These are phyloP conservation scores for Drosophila birchii DNA, from an alignment of 2,888 invertebrate species.

Conservation along the genomic window DNA sequence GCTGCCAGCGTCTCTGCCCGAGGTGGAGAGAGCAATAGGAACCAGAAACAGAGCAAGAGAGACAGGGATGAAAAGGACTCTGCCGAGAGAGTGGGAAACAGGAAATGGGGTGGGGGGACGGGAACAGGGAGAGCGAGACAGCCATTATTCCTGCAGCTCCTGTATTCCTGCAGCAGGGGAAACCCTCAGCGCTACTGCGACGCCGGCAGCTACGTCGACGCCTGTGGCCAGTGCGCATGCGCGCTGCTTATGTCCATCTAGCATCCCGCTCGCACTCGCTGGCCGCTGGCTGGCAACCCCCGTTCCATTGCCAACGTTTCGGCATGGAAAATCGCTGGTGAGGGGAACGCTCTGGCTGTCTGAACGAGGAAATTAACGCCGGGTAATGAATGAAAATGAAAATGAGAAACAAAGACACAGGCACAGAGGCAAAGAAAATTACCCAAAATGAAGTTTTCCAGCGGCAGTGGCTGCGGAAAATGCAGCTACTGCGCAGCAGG, in stretches of 20 bases:
- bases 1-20: slow-evolving; percentile 45
- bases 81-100: background rate
- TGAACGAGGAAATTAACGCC: slow-evolving; percentile 76
- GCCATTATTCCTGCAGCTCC: slow-evolving; percentile 78
- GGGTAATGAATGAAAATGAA: slow-evolving; percentile 78
- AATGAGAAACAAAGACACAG: slow-evolving; percentile 79
- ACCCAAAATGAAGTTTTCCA: slow-evolving; percentile 79
- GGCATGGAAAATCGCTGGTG: slow-evolving; percentile 43
- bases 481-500: slow-evolving; percentile 29
- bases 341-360: slow-evolving; percentile 60
- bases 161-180: slow-evolving; percentile 56
- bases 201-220: slow-evolving; percentile 28
- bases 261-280: slow-evolving; percentile 10
- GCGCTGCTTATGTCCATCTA: slow-evolving; percentile 18
- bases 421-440: slow-evolving; percentile 63
- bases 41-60: background rate
- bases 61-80: background rate
- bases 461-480: slow-evolving; percentile 13
- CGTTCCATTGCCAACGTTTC: slow-evolving; percentile 31
- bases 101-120: slow-evolving; percentile 4
- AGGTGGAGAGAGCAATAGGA: slow-evolving; percentile 1
- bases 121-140: slow-evolving; percentile 49
- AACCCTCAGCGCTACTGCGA: slow-evolving; percentile 35
- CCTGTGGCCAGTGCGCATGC: slow-evolving; percentile 33
- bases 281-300: slow-evolving; percentile 19